Base-by-base conservation (phyloP, 2,888 invertebrate genomes). In the Omphaloscelis lunosa region DNA sequence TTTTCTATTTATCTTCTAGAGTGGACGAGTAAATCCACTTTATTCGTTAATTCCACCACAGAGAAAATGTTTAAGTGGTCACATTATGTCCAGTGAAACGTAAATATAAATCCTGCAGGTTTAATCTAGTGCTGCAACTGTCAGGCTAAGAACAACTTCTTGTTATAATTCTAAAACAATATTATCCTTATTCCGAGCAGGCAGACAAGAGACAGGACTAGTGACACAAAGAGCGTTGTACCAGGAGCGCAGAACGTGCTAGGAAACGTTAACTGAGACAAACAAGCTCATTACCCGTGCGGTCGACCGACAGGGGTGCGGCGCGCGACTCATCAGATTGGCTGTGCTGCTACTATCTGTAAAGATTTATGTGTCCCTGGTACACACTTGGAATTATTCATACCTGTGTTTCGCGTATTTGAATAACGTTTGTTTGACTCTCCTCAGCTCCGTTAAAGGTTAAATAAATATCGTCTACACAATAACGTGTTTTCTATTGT, bases 231-330 rank as follows among this genome's bases (percentile, higher is more conserved):
- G 86, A 88, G 84, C 84, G 85, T 82, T 82, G 86, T 91, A 90
- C 89, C 86, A 90, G 89, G 90, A 85, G 81, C 83, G 75, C 87
- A 90, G 89, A 88, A 92, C 91, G 92, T 91, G 91, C 89, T 86
- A 87, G 89, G 92, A 92, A 93, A 93, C 89, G 92, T 89, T 91
- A 92, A 93, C 91, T 86, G 90, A 91, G 92, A 92, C 92, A 93
- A 93, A 93, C 93, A 93, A 91, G 92, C 92, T 93, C 93, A 93
- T 93, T 93, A 93, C 91, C 86, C 86, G 81, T 90, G 91, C 89
- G 92, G 92, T 91, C 88, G 88, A 91, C 89, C 89, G 87, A 88
- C 86, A 81, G 86, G 86, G 84, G 88, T 81, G 86, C 84, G 86
- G 84, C 83, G 86, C 77, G 85, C 81, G 85, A 86, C 84, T 89